Percentiles rank a stretch among this genome's conserved stretches.
Conservation (phyloP, 2,113 vertebrate species). For the Gallinago paraguaiae region DNA sequence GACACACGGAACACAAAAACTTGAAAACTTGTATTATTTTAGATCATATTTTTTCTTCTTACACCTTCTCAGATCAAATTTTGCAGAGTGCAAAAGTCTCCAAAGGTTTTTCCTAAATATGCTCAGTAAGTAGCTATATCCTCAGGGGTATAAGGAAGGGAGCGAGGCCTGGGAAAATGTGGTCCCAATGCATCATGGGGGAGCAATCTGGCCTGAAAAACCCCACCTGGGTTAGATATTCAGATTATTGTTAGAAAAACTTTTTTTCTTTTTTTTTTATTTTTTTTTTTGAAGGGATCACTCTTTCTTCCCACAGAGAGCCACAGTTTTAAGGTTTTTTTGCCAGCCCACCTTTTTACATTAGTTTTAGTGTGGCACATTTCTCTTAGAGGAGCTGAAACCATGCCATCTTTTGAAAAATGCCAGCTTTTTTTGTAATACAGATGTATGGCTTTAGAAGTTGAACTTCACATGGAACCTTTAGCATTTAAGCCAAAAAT, state of each 20-base stretch:
- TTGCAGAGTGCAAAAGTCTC: background rate
- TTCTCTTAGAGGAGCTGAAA: background rate
- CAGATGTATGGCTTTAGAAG: background rate
- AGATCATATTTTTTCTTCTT: background rate
- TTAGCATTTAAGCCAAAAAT: background rate
- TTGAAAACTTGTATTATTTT: background rate
- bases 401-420: background rate
- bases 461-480: background rate
- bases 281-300: background rate
- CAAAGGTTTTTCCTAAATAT: background rate
- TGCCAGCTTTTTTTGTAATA: background rate
- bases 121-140: background rate
- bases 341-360: rapidly evolving
- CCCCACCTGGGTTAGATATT: background rate
- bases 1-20: background rate
- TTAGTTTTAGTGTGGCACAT: background rate
- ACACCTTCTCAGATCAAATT: background rate
- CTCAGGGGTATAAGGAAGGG: background rate
- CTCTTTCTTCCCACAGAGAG: background rate
- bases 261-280: background rate
- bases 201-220: background rate
- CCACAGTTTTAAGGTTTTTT: background rate
- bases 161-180: background rate
- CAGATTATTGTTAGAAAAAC: background rate
- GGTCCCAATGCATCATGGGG: rapidly evolving